These are phyloP conservation scores for Nyctereutes procyonoides DNA, from an alignment of 2,113 vertebrate species.

Conservation along the genomic window DNA sequence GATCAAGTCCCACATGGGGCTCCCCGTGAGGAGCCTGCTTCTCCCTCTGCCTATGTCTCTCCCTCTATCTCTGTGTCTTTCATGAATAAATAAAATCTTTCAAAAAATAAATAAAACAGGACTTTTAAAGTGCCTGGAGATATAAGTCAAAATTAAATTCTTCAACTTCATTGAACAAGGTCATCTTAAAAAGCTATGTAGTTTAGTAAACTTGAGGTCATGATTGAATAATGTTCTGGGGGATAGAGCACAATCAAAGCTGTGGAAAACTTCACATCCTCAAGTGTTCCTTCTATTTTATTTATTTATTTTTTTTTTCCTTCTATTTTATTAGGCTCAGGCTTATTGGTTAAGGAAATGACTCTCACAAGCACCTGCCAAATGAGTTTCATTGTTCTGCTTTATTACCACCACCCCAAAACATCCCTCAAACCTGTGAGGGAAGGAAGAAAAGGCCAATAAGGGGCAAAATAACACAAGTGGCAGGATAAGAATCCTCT, in stretches of 20 bases:
- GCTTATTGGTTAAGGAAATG: conserved; percentile 21
- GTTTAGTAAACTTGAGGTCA: conserved; percentile 13
- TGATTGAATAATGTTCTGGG: neutral
- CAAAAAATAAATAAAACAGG: neutral
- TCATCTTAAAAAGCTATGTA: neutral
- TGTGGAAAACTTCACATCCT: conserved; percentile 14
- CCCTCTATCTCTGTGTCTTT: no score
- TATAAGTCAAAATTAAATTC: conserved; percentile 29
- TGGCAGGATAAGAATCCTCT: neutral
- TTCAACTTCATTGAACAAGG: conserved; percentile 9
- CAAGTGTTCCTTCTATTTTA: neutral
- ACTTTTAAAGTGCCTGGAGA: neutral
- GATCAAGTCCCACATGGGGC: no score
- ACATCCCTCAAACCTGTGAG: neutral
- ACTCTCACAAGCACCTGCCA: conserved; percentile 25
- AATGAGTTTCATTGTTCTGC: neutral
- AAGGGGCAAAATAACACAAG: conserved; percentile 6
- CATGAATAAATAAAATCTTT: no score
- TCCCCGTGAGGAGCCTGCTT: no score
- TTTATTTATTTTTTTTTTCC: no score
- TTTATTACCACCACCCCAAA: neutral
- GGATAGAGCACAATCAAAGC: neutral
- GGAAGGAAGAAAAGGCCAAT: neutral
- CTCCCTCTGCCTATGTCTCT: no score
- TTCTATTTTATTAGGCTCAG: conserved; percentile 18